These are phyloP conservation scores for Centropristis striata DNA, from an alignment of 2,113 vertebrate genomes.

Conservation along the genomic window DNA sequence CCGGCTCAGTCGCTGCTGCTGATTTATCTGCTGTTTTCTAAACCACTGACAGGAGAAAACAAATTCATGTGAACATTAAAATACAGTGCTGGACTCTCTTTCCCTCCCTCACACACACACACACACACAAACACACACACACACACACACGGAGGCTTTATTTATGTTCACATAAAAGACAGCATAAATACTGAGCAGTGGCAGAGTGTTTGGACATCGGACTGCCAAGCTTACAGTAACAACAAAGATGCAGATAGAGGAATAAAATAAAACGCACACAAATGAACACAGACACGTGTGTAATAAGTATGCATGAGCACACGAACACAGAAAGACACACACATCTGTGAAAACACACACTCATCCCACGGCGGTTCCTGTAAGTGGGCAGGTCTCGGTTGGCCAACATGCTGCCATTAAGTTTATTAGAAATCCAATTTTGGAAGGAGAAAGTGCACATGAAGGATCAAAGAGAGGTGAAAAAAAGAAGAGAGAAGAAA, in stretches of 20 bases:
- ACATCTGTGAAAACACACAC: background rate
- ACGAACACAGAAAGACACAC: constrained; percentile 1
- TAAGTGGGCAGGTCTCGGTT: constrained; percentile 57
- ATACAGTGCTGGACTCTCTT: constrained; percentile 42
- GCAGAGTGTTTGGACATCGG: background rate
- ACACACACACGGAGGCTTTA: background rate
- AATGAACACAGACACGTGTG: background rate
- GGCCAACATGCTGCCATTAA: constrained; percentile 65
- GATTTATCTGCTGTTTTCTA: constrained; percentile 81
- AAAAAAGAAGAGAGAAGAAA: background rate
- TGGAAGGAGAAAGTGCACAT: constrained; percentile 21
- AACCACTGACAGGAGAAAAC: constrained; percentile 72
- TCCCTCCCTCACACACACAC: background rate
- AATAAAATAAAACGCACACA: too few relatives aligned
- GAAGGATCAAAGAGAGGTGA: background rate
- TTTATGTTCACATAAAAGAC: background rate
- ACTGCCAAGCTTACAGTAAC: background rate
- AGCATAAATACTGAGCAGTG: background rate
- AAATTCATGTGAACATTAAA: constrained; percentile 78
- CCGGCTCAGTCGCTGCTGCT: constrained; percentile 54
- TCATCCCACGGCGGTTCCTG: constrained; percentile 21
- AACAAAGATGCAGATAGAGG: background rate
- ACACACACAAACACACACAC: background rate
- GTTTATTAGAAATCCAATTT: constrained; percentile 73
- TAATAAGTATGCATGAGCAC: background rate